Percentiles rank a stretch among this genome's conserved stretches.
Conservation (phyloP, 2,888 invertebrate species). For the Formica aserva region DNA sequence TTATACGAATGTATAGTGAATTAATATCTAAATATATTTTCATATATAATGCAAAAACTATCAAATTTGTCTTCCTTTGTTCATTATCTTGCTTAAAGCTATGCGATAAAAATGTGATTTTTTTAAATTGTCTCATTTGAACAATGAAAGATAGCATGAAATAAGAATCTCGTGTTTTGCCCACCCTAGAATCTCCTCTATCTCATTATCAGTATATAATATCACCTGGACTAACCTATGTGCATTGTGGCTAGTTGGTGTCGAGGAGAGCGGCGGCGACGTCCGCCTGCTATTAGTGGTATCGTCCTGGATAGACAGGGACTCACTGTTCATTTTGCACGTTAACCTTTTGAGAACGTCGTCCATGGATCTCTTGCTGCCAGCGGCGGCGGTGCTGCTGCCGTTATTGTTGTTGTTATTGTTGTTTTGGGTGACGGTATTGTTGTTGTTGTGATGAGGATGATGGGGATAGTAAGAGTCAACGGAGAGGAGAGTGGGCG, state of each 20-base stretch:
- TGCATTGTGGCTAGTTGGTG: constrained; percentile 83
- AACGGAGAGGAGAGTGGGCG: constrained; percentile 88
- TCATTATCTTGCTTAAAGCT: neutral
- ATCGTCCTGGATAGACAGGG: constrained; percentile 91
- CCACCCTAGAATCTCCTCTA: neutral
- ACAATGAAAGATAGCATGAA: neutral
- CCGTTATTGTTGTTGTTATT: constrained; percentile 87
- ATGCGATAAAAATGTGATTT: neutral
- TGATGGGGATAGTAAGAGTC: constrained; percentile 87
- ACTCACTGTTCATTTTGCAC: constrained; percentile 94
- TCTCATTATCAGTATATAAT: neutral
- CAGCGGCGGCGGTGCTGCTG: constrained; percentile 87
- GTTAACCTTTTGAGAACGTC: constrained; percentile 95
- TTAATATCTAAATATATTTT: neutral
- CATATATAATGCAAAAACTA: neutral
- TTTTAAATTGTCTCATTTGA: neutral
- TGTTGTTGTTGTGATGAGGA: constrained; percentile 87
- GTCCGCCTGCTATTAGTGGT: constrained; percentile 91
- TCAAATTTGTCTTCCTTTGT: neutral
- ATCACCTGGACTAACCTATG: constrained; percentile 81
- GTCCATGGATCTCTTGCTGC: constrained; percentile 94
- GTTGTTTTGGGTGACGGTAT: constrained; percentile 88
- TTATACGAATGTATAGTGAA: neutral
- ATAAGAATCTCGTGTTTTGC: too few species aligned
- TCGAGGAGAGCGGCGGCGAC: constrained; percentile 86